These are phyloP conservation scores for Drosophila erecta DNA, from an alignment of 1,140 invertebrate species.

Conservation along the genomic window DNA sequence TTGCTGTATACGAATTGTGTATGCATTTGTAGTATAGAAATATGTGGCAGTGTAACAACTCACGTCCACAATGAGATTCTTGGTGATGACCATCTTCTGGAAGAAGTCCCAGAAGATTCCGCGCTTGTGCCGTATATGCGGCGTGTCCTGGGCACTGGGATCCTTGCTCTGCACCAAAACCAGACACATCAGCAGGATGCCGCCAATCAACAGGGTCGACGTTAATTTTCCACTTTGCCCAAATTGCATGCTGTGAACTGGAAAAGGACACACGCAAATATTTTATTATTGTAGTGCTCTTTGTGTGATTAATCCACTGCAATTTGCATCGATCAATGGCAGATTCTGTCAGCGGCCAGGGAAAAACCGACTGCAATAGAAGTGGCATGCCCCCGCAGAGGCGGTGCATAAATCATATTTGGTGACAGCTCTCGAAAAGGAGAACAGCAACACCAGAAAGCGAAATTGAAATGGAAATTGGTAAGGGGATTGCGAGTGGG, in stretches of 20 bases:
- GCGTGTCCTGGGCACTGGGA: constrained; percentile 4
- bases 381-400: constrained; percentile 32
- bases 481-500: not conserved
- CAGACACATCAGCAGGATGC: constrained; percentile 32
- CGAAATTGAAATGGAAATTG: constrained; percentile 39
- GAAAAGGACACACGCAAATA: not conserved
- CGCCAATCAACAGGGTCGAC: constrained; percentile 8
- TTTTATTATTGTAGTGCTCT: constrained; percentile 12
- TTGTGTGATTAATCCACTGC: constrained; percentile 34
- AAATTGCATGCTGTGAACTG: constrained; percentile 9
- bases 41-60: constrained; percentile 16
- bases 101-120: constrained; percentile 80
- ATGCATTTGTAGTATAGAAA: not conserved
- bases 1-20: constrained; percentile 56
- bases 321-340: constrained; percentile 41
- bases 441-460: constrained; percentile 6
- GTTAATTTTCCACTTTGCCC: constrained; percentile 7
- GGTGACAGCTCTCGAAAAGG: constrained; percentile 25
- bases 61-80: constrained; percentile 77
- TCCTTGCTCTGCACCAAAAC: not conserved
- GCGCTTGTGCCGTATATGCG: constrained; percentile 61
- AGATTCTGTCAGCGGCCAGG: constrained; percentile 32
- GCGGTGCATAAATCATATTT: constrained; percentile 42
- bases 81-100: constrained; percentile 78
- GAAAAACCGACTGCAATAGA: constrained; percentile 30